Evolutionary conservation across 2,113 vertebrate genomes (phyloP), one percentile per base, ranked within the genome.

Genomic region (Calyptommatus sinebrachiatus): DNA sequence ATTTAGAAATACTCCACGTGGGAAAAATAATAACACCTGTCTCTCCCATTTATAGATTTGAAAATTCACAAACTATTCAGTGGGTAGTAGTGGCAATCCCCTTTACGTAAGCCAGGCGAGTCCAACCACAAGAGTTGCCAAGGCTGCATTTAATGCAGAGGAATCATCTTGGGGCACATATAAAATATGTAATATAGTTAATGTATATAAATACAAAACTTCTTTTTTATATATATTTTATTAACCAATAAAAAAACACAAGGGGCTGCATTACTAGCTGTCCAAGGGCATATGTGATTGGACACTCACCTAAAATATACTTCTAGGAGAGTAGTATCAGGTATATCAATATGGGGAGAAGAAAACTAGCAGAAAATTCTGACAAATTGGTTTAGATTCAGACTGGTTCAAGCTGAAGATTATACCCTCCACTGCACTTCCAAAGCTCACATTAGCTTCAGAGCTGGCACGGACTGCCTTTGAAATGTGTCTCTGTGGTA

Each of bases 51-150:
- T 5, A 48, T 53, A 57, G 69, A 85, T 29, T 78, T 81, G 83
- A 65, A 83, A 11, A 81, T 84, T 78, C 67, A 0, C 7, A 7
- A 63, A 61, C 21, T 29, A 72, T 1, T 74, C 90, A 85, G 77
- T 78, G 88, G 91, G 83, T 89, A 91, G 91, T 89, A 83, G 31
- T 79, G 35, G 20, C 8, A 20, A 14, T 73, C 6, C 24, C 14
- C 7, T 74, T 29, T 41, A 41, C 35, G 5, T 41, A 41, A 41
- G 35, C 35, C 35, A 41, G 35, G 5, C 2, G 5, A 41, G 5
- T 41, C 35, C 35, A 41, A 41, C 5, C 35, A 41, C 5, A 4
- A 5, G 35, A 5, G 35, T 41, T 41, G 35, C 35, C 35, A 41
- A 41, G 35, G 35, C 35, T 41, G 35, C 35, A 41, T 41, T 41